A percentile compares a stretch with the other conserved stretches of the same genome.
These are phyloP conservation scores for Mesorhabditis sp. DNA, from an alignment of 2,888 invertebrate species.

Conservation along the genomic window DNA sequence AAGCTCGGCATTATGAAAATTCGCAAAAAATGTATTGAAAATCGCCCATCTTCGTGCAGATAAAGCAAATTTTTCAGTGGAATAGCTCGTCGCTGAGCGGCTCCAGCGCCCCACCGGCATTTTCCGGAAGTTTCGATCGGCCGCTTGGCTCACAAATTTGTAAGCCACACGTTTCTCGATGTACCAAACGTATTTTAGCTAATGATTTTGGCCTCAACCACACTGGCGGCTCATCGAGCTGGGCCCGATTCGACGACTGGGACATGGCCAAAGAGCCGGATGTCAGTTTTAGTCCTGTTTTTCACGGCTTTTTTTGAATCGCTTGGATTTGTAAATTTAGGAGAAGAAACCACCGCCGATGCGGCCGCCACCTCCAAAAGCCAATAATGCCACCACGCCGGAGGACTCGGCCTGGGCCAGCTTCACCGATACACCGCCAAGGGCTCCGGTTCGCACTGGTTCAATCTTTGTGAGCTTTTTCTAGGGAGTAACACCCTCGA, in stretches of 20 bases:
- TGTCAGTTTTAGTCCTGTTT: background rate
- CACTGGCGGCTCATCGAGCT: background rate
- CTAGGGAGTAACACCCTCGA: background rate
- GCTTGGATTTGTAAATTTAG: background rate
- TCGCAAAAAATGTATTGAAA: too few species aligned
- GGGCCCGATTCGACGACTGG: background rate
- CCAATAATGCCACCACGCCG: background rate
- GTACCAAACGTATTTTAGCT: too few species aligned
- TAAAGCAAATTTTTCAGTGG: too few species aligned
- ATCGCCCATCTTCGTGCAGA: too few species aligned
- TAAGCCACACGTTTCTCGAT: too few species aligned
- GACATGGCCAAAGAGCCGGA: background rate
- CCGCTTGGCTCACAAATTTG: too few species aligned
- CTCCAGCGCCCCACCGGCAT: constrained; percentile 13
- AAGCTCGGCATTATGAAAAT: too few species aligned
- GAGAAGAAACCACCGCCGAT: constrained; percentile 24
- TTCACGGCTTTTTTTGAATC: too few species aligned
- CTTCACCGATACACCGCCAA: background rate
- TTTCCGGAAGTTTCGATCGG: constrained; percentile 7
- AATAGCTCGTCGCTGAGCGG: too few species aligned
- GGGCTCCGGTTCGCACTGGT: background rate
- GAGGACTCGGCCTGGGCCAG: background rate
- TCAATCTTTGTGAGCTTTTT: background rate
- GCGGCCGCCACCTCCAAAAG: constrained; percentile 36
- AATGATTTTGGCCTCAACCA: too few species aligned